Conservation (phyloP, 53 echinoderm and acorn worm species). For the Holothuria leucospilota region DNA sequence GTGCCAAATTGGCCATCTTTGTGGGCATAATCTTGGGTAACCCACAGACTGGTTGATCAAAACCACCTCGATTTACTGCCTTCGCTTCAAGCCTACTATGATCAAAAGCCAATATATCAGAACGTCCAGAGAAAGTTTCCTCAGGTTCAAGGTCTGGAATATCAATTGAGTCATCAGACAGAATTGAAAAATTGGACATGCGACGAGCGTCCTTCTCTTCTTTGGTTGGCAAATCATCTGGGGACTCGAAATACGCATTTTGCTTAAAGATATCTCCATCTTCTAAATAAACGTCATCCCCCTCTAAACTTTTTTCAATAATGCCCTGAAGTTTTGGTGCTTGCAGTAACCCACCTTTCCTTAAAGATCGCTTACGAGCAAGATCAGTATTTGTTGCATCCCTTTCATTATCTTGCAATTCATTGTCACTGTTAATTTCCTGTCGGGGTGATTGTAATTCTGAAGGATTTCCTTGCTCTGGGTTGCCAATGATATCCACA, state of each 20-base stretch:
- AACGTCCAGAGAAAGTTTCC: slow-evolving; percentile 1
- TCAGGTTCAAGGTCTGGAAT: slow-evolving; percentile 43
- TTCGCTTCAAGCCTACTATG: slow-evolving; percentile 57
- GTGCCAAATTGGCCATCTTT: slow-evolving; percentile 81
- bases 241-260: background rate
- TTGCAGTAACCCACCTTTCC: slow-evolving; percentile 17
- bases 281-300: slow-evolving; percentile 5
- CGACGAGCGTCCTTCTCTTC: slow-evolving; percentile 3
- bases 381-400: too few relatives aligned
- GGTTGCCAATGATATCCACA: too few relatives aligned
- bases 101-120: slow-evolving; percentile 41
- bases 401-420: too few relatives aligned
- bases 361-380: background rate
- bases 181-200: slow-evolving; percentile 45
- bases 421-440: too few relatives aligned
- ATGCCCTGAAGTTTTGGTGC: slow-evolving; percentile 37
- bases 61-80: slow-evolving; percentile 60
- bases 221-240: too few relatives aligned
- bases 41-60: background rate
- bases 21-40: slow-evolving; percentile 49
- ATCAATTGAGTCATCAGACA: slow-evolving; percentile 74
- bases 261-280: slow-evolving; percentile 24
- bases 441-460: too few relatives aligned
- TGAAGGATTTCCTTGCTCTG: too few relatives aligned
- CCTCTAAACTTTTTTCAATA: slow-evolving; percentile 41